Percentiles rank a stretch among this genome's conserved stretches.
Evolutionary conservation across 1,140 invertebrate genomes (phyloP).

Genomic region (Drepana arcuata): DNA sequence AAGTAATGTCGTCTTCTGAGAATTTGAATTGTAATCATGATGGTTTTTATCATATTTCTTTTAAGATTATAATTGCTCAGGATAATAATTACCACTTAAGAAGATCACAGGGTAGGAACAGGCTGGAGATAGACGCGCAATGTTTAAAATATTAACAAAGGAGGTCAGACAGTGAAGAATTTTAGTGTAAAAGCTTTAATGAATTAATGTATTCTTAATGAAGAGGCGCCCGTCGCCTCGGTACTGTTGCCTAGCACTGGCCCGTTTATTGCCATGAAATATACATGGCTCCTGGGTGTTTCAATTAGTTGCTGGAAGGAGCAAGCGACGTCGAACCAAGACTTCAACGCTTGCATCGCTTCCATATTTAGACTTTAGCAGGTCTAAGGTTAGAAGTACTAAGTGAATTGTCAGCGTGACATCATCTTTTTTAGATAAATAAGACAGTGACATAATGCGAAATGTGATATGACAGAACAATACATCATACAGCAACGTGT

Average conservation of each 20-base stretch:
- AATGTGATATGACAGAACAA: too few relatives aligned
- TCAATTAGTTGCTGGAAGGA: constrained; percentile 17
- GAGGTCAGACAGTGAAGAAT: neutral
- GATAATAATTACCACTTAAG: neutral
- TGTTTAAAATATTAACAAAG: too few relatives aligned
- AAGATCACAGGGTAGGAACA: neutral
- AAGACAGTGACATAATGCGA: too few relatives aligned
- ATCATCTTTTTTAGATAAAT: too few relatives aligned
- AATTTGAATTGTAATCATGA: too few relatives aligned
- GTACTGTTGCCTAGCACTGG: constrained; percentile 11
- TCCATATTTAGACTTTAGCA: constrained; percentile 10
- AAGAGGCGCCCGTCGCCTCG: constrained; percentile 10
- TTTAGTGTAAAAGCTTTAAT: constrained; percentile 22
- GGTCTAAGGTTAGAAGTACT: constrained; percentile 8
- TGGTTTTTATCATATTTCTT: too few relatives aligned
- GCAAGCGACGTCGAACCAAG: constrained; percentile 1
- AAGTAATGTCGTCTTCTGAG: too few relatives aligned
- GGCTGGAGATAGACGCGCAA: too few relatives aligned
- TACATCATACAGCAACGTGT: too few relatives aligned
- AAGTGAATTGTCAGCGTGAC: too few relatives aligned
- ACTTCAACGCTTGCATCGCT: constrained; percentile 5
- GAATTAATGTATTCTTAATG: constrained; percentile 27
- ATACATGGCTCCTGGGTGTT: constrained; percentile 17
- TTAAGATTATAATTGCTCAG: too few relatives aligned
- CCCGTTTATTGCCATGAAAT: constrained; percentile 20